Evolutionary conservation across 2,797 vertebrate genomes (phyloP), one percentile per base, ranked within the genome.

Genomic region (Sciaenops ocellatus): DNA sequence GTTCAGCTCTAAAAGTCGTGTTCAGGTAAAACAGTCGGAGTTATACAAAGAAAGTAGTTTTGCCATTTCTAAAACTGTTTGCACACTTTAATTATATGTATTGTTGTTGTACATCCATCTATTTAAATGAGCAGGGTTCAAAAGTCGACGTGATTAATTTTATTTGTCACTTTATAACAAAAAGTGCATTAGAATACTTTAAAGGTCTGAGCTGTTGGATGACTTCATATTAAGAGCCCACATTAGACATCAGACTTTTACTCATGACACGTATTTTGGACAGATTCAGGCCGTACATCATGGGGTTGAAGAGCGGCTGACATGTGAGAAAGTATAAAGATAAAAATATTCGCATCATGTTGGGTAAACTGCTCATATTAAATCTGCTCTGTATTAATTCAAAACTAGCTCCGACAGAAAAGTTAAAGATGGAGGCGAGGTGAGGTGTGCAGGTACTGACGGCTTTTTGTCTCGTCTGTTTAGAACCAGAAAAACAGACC

Each of bases 221-320:
- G 34, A 38, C 34, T 38, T 54, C 13, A 24, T 24, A 13, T 54
- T 52, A 52, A 24, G 2, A 52, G 11, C 13, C 7, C n/a, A 66
- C 11, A 69, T 51, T 24, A 44, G 28, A 41, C 8, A 76, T 3
- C 5, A 82, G 9, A 56, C 20, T 73, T 63, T 70, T 76, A 42
- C 52, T 72, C 3, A 54, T 17, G 5, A 30, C 16, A 8, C 63
- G 56, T 1, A 92, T 89, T 38, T 78, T 85, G 0, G 83, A 61
- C 52, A 87, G 17, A 6, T 86, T 83, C 4, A 90, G 65, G 5
- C 89, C 89, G 5, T 89, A 88, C 44, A 93, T 11, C 0, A 90
- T 11, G 2, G 87, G 88, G 47, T 62, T 91, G 1, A 91, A 50
- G 10, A 90, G 50, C 0, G 88, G 88, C 41, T 79, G 88, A 0